Percentiles rank a stretch among this genome's conserved stretches.
Conservation (phyloP, 1,140 invertebrate species). For the Marisa cornuarietis region DNA sequence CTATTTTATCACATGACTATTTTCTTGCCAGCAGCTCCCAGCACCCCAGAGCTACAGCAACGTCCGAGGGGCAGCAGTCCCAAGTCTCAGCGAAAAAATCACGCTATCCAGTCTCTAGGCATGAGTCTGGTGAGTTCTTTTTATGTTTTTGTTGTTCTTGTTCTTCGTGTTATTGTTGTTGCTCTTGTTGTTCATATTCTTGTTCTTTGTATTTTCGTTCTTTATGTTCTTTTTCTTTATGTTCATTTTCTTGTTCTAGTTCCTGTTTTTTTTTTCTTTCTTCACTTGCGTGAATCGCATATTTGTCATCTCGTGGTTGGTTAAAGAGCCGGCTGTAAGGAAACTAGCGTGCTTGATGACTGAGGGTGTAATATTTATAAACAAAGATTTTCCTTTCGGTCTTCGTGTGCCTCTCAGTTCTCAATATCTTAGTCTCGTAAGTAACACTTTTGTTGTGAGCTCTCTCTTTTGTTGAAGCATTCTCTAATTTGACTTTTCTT, state of each 20-base stretch:
- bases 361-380: too few species aligned
- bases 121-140: constrained; percentile 44
- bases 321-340: too few species aligned
- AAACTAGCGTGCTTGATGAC: too few species aligned
- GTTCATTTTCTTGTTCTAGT: too few species aligned
- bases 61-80: constrained; percentile 32
- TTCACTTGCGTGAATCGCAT: too few species aligned
- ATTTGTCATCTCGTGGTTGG: too few species aligned
- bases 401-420: too few species aligned
- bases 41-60: constrained; percentile 49
- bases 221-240: too few species aligned
- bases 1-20: background rate
- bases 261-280: too few species aligned
- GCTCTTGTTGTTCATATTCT: background rate
- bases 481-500: background rate
- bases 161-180: background rate
- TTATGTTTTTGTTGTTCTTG: background rate
- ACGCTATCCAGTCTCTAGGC: constrained; percentile 43
- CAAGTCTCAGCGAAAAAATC: constrained; percentile 35
- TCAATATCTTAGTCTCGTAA: too few species aligned
- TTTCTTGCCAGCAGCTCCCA: constrained; percentile 41
- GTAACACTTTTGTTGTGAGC: background rate
- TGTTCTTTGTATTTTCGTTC: background rate
- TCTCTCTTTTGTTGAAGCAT: background rate
- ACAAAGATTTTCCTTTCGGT: too few species aligned